Percentiles rank a stretch among this genome's conserved stretches.
Evolutionary conservation across 2,797 vertebrate genomes (phyloP).

Genomic region (Pangasius krempfi): DNA sequence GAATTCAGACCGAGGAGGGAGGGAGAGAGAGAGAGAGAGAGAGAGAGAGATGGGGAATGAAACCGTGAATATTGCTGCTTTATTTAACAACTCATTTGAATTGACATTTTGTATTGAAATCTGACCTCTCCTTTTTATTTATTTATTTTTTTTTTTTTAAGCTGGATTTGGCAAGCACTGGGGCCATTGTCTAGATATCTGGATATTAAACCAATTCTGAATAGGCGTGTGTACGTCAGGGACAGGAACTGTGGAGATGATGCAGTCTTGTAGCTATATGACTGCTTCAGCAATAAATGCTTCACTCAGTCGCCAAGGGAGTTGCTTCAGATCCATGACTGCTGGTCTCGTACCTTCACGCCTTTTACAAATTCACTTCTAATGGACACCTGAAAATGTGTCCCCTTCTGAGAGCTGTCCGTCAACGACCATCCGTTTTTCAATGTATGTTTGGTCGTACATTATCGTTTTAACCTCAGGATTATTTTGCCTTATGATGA

Average conservation of each 20-base stretch:
- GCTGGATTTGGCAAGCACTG: too few species aligned
- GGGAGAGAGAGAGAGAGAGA: not conserved
- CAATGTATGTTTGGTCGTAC: too few species aligned
- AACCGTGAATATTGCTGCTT: conserved; percentile 16
- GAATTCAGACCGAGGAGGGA: not conserved
- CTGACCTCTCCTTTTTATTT: not conserved
- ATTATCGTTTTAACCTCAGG: not conserved
- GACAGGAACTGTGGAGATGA: not conserved
- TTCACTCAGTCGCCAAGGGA: not conserved
- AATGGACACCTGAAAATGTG: not conserved
- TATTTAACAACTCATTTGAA: conserved; percentile 1
- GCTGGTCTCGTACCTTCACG: not conserved
- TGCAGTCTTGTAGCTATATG: not conserved
- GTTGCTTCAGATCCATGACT: not conserved
- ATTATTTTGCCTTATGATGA: not conserved
- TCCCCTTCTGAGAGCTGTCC: not conserved
- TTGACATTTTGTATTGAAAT: not conserved
- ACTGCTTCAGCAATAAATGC: not conserved
- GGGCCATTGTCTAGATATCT: not conserved
- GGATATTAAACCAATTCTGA: not conserved
- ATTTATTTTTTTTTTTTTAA: not conserved
- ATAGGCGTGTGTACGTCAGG: not conserved
- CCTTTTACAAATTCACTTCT: not conserved
- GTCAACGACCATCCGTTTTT: not conserved
- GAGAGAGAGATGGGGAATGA: not conserved